Base-by-base conservation (phyloP, 1,140 invertebrate genomes). In the Drosophila ercepeae region DNA sequence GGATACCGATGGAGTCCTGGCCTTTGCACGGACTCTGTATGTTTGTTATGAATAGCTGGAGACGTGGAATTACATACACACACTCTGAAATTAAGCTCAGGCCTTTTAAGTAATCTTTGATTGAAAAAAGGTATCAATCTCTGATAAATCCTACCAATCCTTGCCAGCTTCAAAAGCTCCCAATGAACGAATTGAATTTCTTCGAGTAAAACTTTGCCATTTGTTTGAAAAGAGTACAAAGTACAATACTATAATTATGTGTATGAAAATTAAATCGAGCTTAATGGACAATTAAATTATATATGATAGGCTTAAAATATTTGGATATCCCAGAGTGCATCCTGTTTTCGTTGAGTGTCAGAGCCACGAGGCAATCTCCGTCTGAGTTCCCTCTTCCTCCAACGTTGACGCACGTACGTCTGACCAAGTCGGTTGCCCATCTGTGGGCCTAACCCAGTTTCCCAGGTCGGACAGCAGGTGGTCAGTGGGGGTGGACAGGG, bases 41-140 rank as follows among this genome's bases (percentile, higher is more conserved):
- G 70, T 72, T 60, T 77, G 75, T 73, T 61, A 73, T 82, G 78
- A 82, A 68, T 78, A 75, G 75, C 70, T 78, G 69, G 55, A 78
- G 61, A 78, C 69, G 52, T 58, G 55, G n/a, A 60, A 58, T 51
- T 63, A 72, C 59, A 73, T 63, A 46, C 34, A 59, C 65, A 76
- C 18, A 52, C 53, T 64, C 29, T 39, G 41, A 64, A 70, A 70
- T 75, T 68, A 67, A 51, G 71, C 41, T 18, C 49, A 52, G 41
- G 9, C 27, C 0, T 6, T 46, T 23, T 57, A 64, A n/a, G 3
- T 32, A 32, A 32, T 32, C 9, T n/a, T 11, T 11, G 29, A 32
- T 32, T 9, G 29, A 3, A 32, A 11, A 32, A 3, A 11, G 1
- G 2, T 3, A 32, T 8, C 9, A 32, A 32, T 9, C 2, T 11